Evolutionary conservation across 2,113 vertebrate species (phyloP), one percentile per base, ranked within the genome.

Genomic region (Thermophis baileyi): DNA sequence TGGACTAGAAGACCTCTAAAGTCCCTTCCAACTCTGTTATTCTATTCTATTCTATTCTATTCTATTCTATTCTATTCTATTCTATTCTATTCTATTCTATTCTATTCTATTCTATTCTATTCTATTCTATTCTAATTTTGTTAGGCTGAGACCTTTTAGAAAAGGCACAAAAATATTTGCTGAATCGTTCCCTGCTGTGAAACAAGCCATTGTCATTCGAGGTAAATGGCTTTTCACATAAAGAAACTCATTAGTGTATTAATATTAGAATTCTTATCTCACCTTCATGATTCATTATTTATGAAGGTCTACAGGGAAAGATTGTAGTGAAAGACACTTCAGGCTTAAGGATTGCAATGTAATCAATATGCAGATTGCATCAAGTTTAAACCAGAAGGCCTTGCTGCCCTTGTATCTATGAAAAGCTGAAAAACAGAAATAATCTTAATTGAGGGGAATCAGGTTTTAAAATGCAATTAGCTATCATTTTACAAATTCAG

Each of bases 371-470:
- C 85, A 92, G 90, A 0, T 94, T 90, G 3, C 3, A 55, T 35
- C 89, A 85, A 92, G 89, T 92, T 35, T 92, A 57, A 92, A 85
- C 92, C 91, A 2, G 46, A 91, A 47, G 12, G 50, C 40, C 2
- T 20, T 88, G 7, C 27, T 95, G n/a, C 93, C 94, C 40, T 25
- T 92, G 20, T 2, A 92, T 81, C 22, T 85, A 88, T 89, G 94
- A 51, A 20, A 93, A 94, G 54, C 12, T 89, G 51, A 69, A 60
- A 25, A 90, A 85, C 47, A 51, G 47, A 54, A 0, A 0, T 93
- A 7, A 25, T n/a, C 90, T 95, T 92, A 95, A 93, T 91, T 46
- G 92, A 60, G 50, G 87, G 57, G 44, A 20, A 89, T 92, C 69
- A 30, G 27, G 63, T 91, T 44, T 81, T 91, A 55, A 20, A 54